phyloP scores from a whole-genome alignment of 2,113 vertebrate genomes.

The Pavo muticus region DNA sequence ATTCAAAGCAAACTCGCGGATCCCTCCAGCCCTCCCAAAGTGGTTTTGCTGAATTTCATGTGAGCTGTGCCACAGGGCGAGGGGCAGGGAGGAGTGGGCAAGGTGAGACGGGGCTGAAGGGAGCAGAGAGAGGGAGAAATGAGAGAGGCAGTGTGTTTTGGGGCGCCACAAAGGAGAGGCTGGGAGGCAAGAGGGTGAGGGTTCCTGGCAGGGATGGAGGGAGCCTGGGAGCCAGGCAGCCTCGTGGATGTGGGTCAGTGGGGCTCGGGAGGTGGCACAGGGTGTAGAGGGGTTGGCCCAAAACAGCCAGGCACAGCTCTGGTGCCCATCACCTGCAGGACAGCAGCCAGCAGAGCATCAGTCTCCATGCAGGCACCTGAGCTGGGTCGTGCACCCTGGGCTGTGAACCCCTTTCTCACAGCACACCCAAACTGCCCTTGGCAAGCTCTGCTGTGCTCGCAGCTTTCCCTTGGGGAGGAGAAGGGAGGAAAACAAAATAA shows the following conservation, averaged over 20 bases:
- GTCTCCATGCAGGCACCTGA: neutral
- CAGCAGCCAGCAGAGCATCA: neutral
- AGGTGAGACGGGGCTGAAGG: neutral
- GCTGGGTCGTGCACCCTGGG: fast-evolving
- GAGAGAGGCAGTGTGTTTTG: neutral
- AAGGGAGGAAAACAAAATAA: neutral
- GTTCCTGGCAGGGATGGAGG: neutral
- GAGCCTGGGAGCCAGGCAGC: neutral
- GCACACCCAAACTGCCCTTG: neutral
- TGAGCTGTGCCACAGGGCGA: fast-evolving
- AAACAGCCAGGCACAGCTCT: neutral
- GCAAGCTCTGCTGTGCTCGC: neutral
- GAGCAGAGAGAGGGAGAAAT: neutral
- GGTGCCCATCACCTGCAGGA: neutral
- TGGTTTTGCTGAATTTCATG: neutral
- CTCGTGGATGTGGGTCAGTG: fast-evolving
- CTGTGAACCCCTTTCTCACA: neutral
- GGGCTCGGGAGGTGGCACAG: neutral
- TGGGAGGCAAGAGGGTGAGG: neutral
- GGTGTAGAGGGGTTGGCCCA: neutral
- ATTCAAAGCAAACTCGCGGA: constrained; percentile 40
- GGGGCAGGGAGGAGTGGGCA: neutral
- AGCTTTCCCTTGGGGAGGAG: neutral
- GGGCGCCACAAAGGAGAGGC: neutral
- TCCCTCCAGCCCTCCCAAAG: constrained; percentile 33